Evolutionary conservation across 1,140 invertebrate genomes (phyloP), one percentile per base, ranked within the genome.

Genomic region (Drosophila orosa): DNA sequence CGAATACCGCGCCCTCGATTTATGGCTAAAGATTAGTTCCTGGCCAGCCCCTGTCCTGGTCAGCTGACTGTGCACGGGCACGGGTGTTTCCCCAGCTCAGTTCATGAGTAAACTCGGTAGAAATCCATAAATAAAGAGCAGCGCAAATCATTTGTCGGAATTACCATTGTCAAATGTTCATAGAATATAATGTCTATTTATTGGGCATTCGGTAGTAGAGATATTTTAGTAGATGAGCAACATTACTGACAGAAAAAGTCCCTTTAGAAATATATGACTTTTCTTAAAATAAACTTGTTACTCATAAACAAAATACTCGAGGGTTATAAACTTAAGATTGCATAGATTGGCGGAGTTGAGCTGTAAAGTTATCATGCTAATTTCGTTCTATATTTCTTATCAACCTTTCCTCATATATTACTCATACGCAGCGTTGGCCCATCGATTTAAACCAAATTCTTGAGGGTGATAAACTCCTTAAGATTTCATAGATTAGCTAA

Each of bases 11-110:
- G 44, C 33, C 45, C 31, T 19, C 33, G 68, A 89, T 89, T 86
- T 86, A 87, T 69, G 40, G 75, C 0, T 62, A 37, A 47, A 44
- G 78, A 86, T 85, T 86, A 86, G 19, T 39, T 39, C 42, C 10
- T 52, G 31, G 29, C 48, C 48, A 52, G 13, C 48, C 19, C 29
- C 29, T 35, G 29, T 45, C 29, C n/a, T 33, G 72, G 83, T 86
- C 83, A 86, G 79, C 79, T 86, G 83, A 87, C 83, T 58, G 2
- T 24, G 24, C 19, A 48, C n/a, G 9, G 9, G 27, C 19, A 13
- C 42, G 40, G 74, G 60, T 75, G 61, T 84, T 83, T 75, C 45
- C 80, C 71, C 31, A 40, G 9, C 8, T 10, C 39, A n/a, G n/a
- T 39, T 13, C 29, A 47, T 76, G 29, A 56, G 54, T 63, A 37